phyloP scores from a whole-genome alignment of 2,113 vertebrate species.

The Pangasianodon hypophthalmus region DNA sequence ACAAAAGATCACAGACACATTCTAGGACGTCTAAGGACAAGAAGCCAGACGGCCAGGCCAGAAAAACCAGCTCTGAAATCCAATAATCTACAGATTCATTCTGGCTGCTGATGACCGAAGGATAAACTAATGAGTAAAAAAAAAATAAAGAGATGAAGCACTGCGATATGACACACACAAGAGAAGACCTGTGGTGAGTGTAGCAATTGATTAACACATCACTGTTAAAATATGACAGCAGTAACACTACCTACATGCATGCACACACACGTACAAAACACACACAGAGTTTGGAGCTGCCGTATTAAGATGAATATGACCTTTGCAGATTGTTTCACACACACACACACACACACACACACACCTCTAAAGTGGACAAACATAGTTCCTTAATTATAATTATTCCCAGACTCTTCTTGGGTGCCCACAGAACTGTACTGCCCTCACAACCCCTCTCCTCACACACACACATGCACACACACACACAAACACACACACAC shows the following conservation, averaged over 20 bases:
- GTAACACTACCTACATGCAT: not conserved
- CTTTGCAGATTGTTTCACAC: not conserved
- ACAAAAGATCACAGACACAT: not conserved
- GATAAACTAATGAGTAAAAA: constrained; percentile 42
- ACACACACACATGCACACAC: constrained; percentile 19
- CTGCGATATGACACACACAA: not conserved
- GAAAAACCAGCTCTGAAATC: constrained; percentile 48
- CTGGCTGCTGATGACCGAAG: constrained; percentile 33
- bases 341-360: constrained; percentile 7
- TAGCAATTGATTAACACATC: constrained; percentile 1
- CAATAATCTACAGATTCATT: constrained; percentile 30
- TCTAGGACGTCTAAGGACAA: not conserved
- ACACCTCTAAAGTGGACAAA: not conserved
- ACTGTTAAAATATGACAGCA: not conserved
- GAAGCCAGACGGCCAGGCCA: constrained; percentile 28
- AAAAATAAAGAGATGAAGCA: constrained; percentile 21
- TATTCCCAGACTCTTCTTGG: not conserved
- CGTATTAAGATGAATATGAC: not conserved
- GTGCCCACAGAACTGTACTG: constrained; percentile 9
- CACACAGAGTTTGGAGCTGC: constrained; percentile 8
- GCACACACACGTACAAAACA: constrained; percentile 29
- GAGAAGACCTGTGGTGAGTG: not conserved
- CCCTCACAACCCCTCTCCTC: not conserved
- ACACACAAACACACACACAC: constrained; percentile 38
- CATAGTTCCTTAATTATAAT: constrained; percentile 21